These are phyloP conservation scores for Engystomops pustulosus DNA, from an alignment of 2,113 vertebrate genomes.

Conservation along the genomic window DNA sequence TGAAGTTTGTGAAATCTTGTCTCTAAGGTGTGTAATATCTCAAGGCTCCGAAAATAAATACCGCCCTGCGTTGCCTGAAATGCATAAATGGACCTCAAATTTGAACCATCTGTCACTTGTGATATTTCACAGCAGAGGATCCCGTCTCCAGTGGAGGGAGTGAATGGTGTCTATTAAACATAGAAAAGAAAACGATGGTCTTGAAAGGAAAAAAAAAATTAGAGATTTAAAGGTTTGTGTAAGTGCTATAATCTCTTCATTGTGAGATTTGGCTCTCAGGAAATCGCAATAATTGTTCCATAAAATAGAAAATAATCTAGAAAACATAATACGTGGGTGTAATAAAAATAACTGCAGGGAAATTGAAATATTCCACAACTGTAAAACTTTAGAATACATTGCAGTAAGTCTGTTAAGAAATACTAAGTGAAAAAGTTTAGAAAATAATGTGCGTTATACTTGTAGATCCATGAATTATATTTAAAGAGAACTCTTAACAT, in stretches of 20 bases:
- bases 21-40: neutral
- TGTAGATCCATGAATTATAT: too few relatives aligned
- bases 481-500: too few relatives aligned
- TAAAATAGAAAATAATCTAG: neutral
- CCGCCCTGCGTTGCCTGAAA: neutral
- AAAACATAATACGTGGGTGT: neutral
- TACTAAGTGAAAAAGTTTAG: too few relatives aligned
- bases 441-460: too few relatives aligned
- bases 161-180: neutral
- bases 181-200: neutral
- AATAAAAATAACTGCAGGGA: neutral
- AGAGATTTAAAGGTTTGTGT: neutral
- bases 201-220: neutral
- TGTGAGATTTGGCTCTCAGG: neutral
- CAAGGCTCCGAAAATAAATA: neutral
- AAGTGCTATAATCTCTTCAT: neutral
- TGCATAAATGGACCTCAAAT: neutral
- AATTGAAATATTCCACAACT: neutral
- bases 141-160: neutral
- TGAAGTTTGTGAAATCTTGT: constrained; percentile 20
- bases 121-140: neutral
- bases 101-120: neutral
- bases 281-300: neutral
- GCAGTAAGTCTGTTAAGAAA: too few relatives aligned
- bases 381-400: neutral